Base-by-base conservation (phyloP, 2,113 vertebrate genomes). In the Pygoscelis antarcticus region DNA sequence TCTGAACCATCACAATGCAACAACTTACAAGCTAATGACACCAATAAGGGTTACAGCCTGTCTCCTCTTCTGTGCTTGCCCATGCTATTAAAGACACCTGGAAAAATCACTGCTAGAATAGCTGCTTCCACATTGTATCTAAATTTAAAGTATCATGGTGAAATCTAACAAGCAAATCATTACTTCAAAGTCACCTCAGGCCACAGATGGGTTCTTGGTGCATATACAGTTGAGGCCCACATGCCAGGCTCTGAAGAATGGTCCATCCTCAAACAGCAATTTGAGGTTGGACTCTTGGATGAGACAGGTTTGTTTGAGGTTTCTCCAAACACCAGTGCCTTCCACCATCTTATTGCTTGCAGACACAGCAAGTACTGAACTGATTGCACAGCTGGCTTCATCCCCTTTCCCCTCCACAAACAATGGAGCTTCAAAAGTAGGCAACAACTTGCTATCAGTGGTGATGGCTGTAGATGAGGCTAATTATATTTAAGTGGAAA, bases 261-360 rank as follows among this genome's bases (percentile, higher is more conserved):
- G 42, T 36, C 46, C 58, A 25, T 42, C 55, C 89, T 75, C 76
- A 38, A 75, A 44, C 11, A 87, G 77, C 70, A 91, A 13, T 92
- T 74, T 89, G 93, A 95, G 87, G 69, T 17, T 58, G 57, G 34
- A n/a, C 68, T 89, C 23, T 61, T 84, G 54, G 32, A 87, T 60
- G 23, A 86, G 32, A 34, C 49, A 79, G 71, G 36, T 55, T 29
- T 80, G 17, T 19, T 2, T 54, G 34, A 27, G 32, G 44, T 9
- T 91, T 34, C 57, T 74, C 54, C 58, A 83, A 58, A 87, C 0
- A 3, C 23, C 72, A 78, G 46, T 25, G 11, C 34, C 65, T 64
- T n/a, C 52, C 71, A 88, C 21, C 62, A 20, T 1, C 70, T 18
- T 14, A 46, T 1, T 72, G 55, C 40, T 11, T 61, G 34, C 64